phyloP scores from a whole-genome alignment of 2,888 invertebrate species.

The Octodonta nipae region DNA sequence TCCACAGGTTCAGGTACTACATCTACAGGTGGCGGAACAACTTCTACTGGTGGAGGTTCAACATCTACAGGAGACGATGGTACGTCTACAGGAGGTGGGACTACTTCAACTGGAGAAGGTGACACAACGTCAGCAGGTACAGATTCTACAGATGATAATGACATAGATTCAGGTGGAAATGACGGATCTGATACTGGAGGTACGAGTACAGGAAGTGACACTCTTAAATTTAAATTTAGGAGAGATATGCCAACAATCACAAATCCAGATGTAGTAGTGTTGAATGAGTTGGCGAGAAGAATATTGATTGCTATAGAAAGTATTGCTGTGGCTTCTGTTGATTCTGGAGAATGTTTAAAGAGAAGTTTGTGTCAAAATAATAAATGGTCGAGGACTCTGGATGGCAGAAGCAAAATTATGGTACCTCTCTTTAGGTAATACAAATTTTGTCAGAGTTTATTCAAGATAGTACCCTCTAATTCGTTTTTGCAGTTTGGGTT shows the following conservation, averaged over 20 bases:
- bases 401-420: conserved; percentile 50
- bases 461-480: background rate
- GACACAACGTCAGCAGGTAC: conserved; percentile 8
- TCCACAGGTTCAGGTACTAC: conserved; percentile 10
- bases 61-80: conserved; percentile 9
- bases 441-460: background rate
- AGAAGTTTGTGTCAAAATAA: conserved; percentile 55
- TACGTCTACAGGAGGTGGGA: conserved; percentile 7
- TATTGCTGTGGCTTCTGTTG: conserved; percentile 38
- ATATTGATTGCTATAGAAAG: conserved; percentile 45
- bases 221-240: conserved; percentile 24
- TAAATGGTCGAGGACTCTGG: conserved; percentile 42
- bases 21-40: conserved; percentile 8
- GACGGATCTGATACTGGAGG: conserved; percentile 7
- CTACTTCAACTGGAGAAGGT: conserved; percentile 6
- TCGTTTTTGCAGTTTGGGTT: conserved; percentile 48
- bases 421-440: conserved; percentile 62
- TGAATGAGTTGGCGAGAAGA: conserved; percentile 44
- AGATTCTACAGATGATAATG: conserved; percentile 5
- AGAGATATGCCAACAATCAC: conserved; percentile 18
- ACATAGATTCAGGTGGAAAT: conserved; percentile 8
- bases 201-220: conserved; percentile 10
- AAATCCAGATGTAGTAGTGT: conserved; percentile 31
- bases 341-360: conserved; percentile 47
- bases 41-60: conserved; percentile 7